Evolutionary conservation across 1,140 invertebrate genomes (phyloP).

Genomic region (Apis cerana): DNA sequence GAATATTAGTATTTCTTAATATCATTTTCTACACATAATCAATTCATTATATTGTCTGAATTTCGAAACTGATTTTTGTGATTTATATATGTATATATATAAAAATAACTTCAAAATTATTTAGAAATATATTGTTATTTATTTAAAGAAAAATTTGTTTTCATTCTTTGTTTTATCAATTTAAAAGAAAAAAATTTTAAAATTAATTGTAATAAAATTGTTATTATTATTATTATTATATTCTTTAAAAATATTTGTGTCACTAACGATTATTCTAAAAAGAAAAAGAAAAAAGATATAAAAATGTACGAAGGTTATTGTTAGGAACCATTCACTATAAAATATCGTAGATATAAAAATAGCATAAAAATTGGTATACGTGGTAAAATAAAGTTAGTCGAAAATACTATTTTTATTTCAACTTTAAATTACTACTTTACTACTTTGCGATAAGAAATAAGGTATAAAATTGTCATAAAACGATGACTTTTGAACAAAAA

Average conservation of each 20-base stretch:
- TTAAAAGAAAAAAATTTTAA: too few species aligned
- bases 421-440: neutral
- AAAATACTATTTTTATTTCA: neutral
- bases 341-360: neutral
- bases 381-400: neutral
- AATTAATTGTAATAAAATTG: too few species aligned
- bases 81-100: too few species aligned
- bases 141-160: too few species aligned
- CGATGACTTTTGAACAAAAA: neutral
- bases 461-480: neutral
- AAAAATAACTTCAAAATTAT: too few species aligned
- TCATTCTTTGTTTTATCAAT: too few species aligned
- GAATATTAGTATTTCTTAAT: neutral
- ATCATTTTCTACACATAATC: neutral
- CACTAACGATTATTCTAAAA: neutral
- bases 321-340: neutral
- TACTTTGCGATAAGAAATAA: neutral
- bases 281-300: neutral
- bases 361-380: neutral
- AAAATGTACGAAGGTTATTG: neutral
- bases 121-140: too few species aligned
- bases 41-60: neutral
- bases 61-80: neutral
- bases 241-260: neutral
- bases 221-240: neutral